These are phyloP conservation scores for Agrotis puta DNA, from an alignment of 2,888 invertebrate genomes.

Conservation along the genomic window DNA sequence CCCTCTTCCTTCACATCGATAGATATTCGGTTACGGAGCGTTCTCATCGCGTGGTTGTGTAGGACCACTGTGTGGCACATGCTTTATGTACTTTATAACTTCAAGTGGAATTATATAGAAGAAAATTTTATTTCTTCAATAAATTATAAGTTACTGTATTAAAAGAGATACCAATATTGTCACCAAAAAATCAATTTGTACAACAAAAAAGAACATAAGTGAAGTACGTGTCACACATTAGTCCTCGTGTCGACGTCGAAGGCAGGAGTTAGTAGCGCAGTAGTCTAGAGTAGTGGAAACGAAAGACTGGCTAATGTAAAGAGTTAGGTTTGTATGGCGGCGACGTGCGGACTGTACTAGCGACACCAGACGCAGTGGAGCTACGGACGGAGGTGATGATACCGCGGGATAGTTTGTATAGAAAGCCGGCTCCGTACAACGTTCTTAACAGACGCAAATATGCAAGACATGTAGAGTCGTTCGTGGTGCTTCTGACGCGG, in stretches of 20 bases:
- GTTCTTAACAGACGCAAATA: neutral
- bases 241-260: conserved; percentile 43
- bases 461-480: too few species aligned
- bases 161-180: neutral
- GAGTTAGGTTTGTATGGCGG: conserved; percentile 74
- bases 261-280: conserved; percentile 65
- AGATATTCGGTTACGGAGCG: conserved; percentile 30
- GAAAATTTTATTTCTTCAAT: too few species aligned
- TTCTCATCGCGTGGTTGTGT: conserved; percentile 47
- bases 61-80: conserved; percentile 36
- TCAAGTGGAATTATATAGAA: too few species aligned
- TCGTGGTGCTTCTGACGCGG: too few species aligned
- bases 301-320: conserved; percentile 90
- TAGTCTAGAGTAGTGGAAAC: conserved; percentile 86
- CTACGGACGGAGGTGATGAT: neutral
- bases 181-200: neutral
- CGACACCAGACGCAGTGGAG: neutral
- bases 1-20: conserved; percentile 16
- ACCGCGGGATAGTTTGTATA: neutral
- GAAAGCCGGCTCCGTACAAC: neutral
- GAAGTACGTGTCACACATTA: conserved; percentile 12
- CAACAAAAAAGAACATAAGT: neutral
- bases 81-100: neutral
- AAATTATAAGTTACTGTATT: neutral
- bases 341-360: conserved; percentile 35